Evolutionary conservation across 1,140 invertebrate species (phyloP), one percentile per base, ranked within the genome.

Genomic region (Rhopalosiphum maidis): DNA sequence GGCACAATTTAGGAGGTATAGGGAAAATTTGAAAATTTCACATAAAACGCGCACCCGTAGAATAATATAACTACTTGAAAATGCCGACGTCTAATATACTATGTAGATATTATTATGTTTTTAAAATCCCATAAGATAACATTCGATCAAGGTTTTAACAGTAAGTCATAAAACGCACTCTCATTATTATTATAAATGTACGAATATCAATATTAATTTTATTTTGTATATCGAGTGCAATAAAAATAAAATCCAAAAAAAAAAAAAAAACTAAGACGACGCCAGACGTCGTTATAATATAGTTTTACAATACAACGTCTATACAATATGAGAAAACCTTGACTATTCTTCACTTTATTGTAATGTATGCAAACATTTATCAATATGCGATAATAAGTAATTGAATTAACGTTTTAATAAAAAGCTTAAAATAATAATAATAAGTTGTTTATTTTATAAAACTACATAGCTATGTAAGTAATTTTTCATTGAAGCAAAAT

Each of bases 171-270:
- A 88, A 88, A 88, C n/a, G n/a, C 86, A 88, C 30, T 86, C 85
- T 43, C 43, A 0, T 48, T 48, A n/a, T 87, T 87, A 87, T 87
- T 87, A 87, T 48, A 87, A 87, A n/a, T 23, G 25, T 37, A 85
- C 46, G n/a, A 22, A 6, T 88, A 35, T 21, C 48, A 4, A 48
- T 86, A 85, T 43, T 85, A 23, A 9, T 85, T 85, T 85, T 25
- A 43, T 85, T 48, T 88, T 88, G 18, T 48, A 41, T 41, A 46
- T 88, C 43, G 30, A 48, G 86, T 48, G 86, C 86, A 48, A 88
- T 51, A 48, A 88, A 88, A 88, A 88, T 30, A n/a, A 88, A 88
- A 35, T 51, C n/a, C 7, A 54, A 88, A 88, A 51, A n/a, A 88
- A 86, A n/a, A 88, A 86, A 86, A 46, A 35, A 51, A 88, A 87